Evolutionary conservation across 2,888 invertebrate species (phyloP), one percentile per base, ranked within the genome.

Genomic region (Volucella zonaria): DNA sequence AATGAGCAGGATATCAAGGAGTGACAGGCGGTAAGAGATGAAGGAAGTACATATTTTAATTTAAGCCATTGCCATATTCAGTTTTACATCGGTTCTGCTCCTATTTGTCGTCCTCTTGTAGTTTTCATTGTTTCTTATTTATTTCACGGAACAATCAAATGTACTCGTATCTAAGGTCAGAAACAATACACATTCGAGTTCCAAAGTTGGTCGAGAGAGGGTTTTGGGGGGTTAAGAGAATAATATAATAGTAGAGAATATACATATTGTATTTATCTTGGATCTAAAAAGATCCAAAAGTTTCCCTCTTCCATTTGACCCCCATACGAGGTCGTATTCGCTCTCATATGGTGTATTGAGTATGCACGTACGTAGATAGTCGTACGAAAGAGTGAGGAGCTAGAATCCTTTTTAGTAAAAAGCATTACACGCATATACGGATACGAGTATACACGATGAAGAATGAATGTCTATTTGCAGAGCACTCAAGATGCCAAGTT

Each of bases 401-500:
- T 68, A 83, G 82, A 82, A 87, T 87, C 86, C 87, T 86, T 82
- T 87, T 83, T 83, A 83, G 76, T 83, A 73, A 85, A 85, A 77
- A 85, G 73, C 81, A 77, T 85, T 81, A 76, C 75, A 85, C 86
- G 77, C 83, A 86, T 86, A 86, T 86, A 31, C 31, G 31, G 31
- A 31, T 31, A 31, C 31, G 6, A 31, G 31, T 31, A 31, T 31
- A 87, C 87, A 87, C 86, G 81, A 80, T 75, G 88, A 87, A 86
- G 73, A 86, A 86, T 86, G 82, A 89, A 87, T 88, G 88, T 88
- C 87, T 91, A 89, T 91, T 91, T 90, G 87, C 90, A 86, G 87
- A 90, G 89, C 90, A 90, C 91, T 91, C 88, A 87, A 90, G 88
- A 89, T 89, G 88, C 89, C 89, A 90, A 89, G 90, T 89, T 90